These are phyloP conservation scores for Casuarius casuarius DNA, from an alignment of 2,113 vertebrate species.

Conservation along the genomic window DNA sequence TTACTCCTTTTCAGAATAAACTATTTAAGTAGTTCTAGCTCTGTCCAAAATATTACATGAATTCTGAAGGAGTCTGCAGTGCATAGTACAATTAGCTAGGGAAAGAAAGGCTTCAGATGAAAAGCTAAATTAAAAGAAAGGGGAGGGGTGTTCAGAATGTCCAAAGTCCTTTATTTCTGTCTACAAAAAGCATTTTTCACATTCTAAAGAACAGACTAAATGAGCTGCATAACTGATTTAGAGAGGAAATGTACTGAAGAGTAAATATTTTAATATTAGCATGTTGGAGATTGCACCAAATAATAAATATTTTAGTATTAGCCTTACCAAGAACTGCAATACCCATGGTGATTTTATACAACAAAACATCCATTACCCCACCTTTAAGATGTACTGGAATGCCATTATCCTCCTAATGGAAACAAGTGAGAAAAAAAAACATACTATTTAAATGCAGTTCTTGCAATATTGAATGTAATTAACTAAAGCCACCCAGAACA, in stretches of 20 bases:
- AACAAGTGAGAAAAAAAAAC: not conserved
- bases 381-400: slow-evolving; percentile 91
- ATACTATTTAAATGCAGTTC: not conserved
- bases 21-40: not conserved
- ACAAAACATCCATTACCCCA: slow-evolving; percentile 79
- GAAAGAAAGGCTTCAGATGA: not conserved
- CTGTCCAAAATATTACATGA: not conserved
- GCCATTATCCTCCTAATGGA: slow-evolving; percentile 88
- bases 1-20: not conserved
- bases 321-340: slow-evolving; percentile 85
- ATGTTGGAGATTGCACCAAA: not conserved
- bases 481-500: not conserved
- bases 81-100: not conserved
- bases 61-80: not conserved
- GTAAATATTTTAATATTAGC: not conserved
- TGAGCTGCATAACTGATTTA: rapidly evolving
- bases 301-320: not conserved
- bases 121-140: not conserved
- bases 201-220: not conserved
- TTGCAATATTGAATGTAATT: not conserved
- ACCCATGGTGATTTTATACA: slow-evolving; percentile 85
- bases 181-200: not conserved
- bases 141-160: not conserved
- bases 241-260: not conserved
- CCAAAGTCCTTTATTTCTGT: not conserved